Evolutionary conservation across 2,113 vertebrate genomes (phyloP), one percentile per base, ranked within the genome.

Genomic region (Petaurus breviceps): DNA sequence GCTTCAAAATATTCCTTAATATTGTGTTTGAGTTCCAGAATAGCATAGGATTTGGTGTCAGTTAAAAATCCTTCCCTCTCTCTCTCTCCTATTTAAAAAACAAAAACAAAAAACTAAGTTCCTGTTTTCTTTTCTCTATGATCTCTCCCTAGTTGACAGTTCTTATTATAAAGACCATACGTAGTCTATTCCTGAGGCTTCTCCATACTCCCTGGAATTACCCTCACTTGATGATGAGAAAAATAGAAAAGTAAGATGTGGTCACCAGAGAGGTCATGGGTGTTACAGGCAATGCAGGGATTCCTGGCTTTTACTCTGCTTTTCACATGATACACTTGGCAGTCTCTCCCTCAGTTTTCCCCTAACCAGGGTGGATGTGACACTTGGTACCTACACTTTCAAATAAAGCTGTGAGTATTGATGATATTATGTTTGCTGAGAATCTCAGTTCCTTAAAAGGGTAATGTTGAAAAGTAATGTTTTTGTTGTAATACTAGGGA

Each of bases 191-290:
- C 91, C 92, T 90, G 93, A 94, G 25, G 51, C 22, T 51, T 52
- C 90, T 57, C 43, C 94, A 46, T 92, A 68, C 50, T 31, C 94
- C 26, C 47, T 84, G 94, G 57, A 95, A 95, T 95, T 94, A 95
- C 68, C 19, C 8, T 91, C 57, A 93, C 50, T 89, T 89, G 49
- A 94, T 89, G 89, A 28, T 51, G 93, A 92, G 89, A 19, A 94
- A 96, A 96, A 94, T 47, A 22, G 22, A 96, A 94, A 8, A 93
- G 51, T 57, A 93, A 96, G 61, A 68, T 68, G 90, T 53, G 52
- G 95, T 91, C 90, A 93, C 50, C 54, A 12, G 50, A 53, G 26
- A 46, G 12, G 1, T 3, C 93, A 24, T 23, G 0, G 49, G 54
- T 89, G 49, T 14, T 37, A 52, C 8, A 31, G 91, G 94, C 52